A percentile compares a stretch with the other conserved stretches of the same genome.
Conservation (phyloP, 2,113 vertebrate species). For the Zosterops lateralis region DNA sequence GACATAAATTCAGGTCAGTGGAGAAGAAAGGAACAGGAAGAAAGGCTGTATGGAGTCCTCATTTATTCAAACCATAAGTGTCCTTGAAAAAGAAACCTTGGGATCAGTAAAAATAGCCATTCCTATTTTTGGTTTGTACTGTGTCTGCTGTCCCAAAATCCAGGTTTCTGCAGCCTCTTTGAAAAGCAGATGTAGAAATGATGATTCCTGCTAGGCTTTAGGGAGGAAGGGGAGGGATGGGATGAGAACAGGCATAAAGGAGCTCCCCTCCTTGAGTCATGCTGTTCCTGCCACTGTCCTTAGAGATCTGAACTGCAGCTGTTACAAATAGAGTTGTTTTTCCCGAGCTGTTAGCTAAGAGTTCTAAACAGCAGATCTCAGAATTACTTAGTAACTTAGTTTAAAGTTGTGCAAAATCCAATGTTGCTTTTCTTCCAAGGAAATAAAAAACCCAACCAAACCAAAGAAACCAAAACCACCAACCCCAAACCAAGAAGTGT, state of each 20-base stretch:
- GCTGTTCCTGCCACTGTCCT: background rate
- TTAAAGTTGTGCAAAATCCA: background rate
- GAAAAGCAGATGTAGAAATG: background rate
- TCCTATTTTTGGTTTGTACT: background rate
- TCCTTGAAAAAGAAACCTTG: background rate
- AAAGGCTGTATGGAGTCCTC: background rate
- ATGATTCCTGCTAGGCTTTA: background rate
- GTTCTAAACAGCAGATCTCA: background rate
- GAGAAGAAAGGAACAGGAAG: background rate
- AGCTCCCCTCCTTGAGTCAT: background rate
- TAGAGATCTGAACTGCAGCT: background rate
- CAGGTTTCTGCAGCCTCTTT: background rate
- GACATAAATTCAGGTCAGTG: background rate
- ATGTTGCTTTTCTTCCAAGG: background rate
- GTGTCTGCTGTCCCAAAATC: background rate
- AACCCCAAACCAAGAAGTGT: background rate
- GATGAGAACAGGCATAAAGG: background rate
- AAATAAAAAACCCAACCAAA: background rate
- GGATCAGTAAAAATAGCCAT: background rate
- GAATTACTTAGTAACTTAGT: background rate
- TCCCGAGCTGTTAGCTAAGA: background rate
- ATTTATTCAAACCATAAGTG: background rate
- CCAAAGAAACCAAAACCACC: background rate
- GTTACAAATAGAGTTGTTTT: background rate
- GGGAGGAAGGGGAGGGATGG: background rate